phyloP scores from a whole-genome alignment of 2,797 vertebrate genomes.

The Pantherophis alleghaniensis region DNA sequence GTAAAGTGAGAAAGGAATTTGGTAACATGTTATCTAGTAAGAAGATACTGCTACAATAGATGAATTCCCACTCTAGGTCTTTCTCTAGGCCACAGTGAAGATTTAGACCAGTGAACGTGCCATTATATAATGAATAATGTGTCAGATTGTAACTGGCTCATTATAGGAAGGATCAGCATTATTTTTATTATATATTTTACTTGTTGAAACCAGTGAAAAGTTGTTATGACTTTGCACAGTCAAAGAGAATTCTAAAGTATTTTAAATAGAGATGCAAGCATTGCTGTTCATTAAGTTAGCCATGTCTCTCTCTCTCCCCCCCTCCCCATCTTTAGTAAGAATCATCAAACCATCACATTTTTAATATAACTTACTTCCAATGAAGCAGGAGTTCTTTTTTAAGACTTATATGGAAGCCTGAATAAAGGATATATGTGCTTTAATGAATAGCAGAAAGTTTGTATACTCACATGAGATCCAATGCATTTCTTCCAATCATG shows the following conservation, averaged over 20 bases:
- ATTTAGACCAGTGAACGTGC: too few relatives aligned
- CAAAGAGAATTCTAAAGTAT: background rate
- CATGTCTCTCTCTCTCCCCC: too few relatives aligned
- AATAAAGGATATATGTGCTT: background rate
- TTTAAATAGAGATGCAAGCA: background rate
- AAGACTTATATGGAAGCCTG: background rate
- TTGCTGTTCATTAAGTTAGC: background rate
- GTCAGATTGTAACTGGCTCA: background rate
- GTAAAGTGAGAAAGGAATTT: too few relatives aligned
- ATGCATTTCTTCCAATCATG: background rate
- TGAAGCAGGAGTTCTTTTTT: background rate
- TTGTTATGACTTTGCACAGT: background rate
- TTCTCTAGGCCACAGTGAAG: too few relatives aligned
- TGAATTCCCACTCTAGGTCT: too few relatives aligned
- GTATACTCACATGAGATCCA: background rate
- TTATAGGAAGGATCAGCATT: background rate
- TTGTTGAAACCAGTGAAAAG: background rate
- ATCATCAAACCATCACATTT: background rate
- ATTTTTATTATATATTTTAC: background rate
- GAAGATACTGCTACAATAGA: too few relatives aligned
- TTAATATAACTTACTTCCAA: background rate
- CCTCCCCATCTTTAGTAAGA: background rate
- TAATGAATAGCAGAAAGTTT: background rate
- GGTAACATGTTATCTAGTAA: too few relatives aligned
- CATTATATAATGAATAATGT: background rate